A percentile compares a stretch with the other conserved stretches of the same genome.
Evolutionary conservation across 2,888 invertebrate species (phyloP).

Genomic region (Yponomeuta sedellus): DNA sequence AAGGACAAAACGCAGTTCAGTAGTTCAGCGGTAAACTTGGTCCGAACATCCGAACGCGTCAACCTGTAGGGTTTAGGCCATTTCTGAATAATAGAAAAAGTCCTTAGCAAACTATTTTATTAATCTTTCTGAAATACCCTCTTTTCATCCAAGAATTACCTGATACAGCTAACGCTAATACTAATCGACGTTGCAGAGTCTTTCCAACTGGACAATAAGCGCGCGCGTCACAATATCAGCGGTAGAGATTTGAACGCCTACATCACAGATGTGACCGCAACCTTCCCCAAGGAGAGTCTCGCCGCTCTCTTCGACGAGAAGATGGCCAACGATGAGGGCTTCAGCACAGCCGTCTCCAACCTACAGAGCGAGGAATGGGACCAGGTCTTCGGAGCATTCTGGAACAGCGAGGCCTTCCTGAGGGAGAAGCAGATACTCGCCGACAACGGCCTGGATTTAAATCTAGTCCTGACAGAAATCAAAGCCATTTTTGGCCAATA

Average conservation of each 20-base stretch:
- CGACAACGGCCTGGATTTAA: conserved; percentile 45
- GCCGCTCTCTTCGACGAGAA: conserved; percentile 51
- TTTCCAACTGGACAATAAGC: conserved; percentile 17
- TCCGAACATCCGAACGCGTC: too few relatives aligned
- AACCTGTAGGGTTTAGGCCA: too few relatives aligned
- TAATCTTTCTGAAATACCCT: too few relatives aligned
- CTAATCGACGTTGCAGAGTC: background rate
- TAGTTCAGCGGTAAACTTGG: too few relatives aligned
- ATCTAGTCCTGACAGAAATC: conserved; percentile 35
- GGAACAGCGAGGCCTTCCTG: conserved; percentile 44
- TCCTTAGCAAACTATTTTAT: too few relatives aligned
- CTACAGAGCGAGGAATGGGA: conserved; percentile 50
- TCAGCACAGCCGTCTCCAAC: conserved; percentile 47
- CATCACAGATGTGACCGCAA: conserved; percentile 37
- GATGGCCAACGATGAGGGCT: conserved; percentile 45
- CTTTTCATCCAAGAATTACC: too few relatives aligned
- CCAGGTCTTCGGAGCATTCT: conserved; percentile 37
- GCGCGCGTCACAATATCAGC: conserved; percentile 31
- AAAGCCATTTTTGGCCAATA: conserved; percentile 51
- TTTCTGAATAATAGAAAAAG: too few relatives aligned
- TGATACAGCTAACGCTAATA: too few relatives aligned
- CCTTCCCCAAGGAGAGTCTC: conserved; percentile 47
- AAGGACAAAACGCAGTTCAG: too few relatives aligned
- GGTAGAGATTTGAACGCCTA: conserved; percentile 42
- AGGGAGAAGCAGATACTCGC: conserved; percentile 39